Percentiles rank a stretch among this genome's conserved stretches.
These are phyloP conservation scores for Seriola rivoliana DNA, from an alignment of 2,113 vertebrate genomes.

Conservation along the genomic window DNA sequence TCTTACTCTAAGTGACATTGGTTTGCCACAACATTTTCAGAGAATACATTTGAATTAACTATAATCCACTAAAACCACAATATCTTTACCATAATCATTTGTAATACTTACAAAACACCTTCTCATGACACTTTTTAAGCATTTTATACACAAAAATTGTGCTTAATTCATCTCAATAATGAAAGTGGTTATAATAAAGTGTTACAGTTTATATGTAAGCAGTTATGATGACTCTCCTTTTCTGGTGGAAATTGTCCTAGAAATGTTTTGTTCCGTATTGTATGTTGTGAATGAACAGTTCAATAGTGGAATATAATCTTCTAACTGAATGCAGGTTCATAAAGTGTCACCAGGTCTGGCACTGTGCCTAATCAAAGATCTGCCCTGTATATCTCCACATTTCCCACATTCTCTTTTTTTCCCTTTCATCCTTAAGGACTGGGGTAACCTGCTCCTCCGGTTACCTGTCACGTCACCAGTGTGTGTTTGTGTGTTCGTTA, in stretches of 20 bases:
- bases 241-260: too few relatives aligned
- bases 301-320: neutral
- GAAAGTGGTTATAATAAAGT: neutral
- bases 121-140: neutral
- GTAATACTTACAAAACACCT: neutral
- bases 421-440: neutral
- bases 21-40: too few relatives aligned
- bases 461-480: slow-evolving; percentile 40
- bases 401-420: neutral
- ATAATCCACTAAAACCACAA: neutral
- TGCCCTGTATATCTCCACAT: neutral
- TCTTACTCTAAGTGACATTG: too few relatives aligned
- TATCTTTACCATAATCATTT: neutral
- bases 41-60: neutral
- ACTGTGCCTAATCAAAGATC: neutral
- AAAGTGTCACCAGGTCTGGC: neutral
- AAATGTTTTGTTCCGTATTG: neutral
- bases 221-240: neutral
- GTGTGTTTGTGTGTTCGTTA: slow-evolving; percentile 26
- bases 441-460: slow-evolving; percentile 9
- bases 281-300: neutral
- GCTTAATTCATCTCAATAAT: neutral
- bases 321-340: neutral
- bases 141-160: neutral
- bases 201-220: neutral